Conservation (phyloP, 2,888 invertebrate species). For the Drosophila vallismaia region DNA sequence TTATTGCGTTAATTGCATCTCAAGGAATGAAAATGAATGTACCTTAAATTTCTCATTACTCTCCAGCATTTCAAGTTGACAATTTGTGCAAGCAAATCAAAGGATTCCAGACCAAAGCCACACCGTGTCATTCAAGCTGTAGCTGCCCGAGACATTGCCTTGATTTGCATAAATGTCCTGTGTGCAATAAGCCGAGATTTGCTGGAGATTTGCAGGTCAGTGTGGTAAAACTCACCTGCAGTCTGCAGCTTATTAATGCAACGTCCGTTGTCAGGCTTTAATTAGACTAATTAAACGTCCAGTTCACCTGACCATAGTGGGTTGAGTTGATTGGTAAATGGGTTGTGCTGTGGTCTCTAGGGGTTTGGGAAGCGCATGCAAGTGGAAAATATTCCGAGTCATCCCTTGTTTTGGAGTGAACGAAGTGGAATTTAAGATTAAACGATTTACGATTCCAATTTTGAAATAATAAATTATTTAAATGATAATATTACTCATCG, state of each 20-base stretch:
- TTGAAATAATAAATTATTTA: too few relatives aligned
- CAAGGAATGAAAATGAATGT: constrained; percentile 4
- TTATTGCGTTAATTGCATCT: constrained; percentile 55
- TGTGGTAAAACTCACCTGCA: constrained; percentile 19
- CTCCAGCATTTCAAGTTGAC: constrained; percentile 30
- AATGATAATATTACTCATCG: too few relatives aligned
- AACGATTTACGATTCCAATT: background rate
- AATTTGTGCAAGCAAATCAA: constrained; percentile 43
- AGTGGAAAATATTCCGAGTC: constrained; percentile 21
- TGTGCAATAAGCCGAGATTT: constrained; percentile 14
- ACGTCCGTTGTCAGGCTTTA: constrained; percentile 54
- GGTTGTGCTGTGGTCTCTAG: background rate
- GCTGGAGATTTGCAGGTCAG: constrained; percentile 22
- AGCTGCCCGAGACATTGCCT: constrained; percentile 11
- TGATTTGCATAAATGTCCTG: constrained; percentile 61
- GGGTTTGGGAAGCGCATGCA: constrained; percentile 22
- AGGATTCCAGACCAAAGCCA: constrained; percentile 23
- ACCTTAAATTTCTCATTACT: constrained; percentile 5
- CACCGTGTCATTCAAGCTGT: constrained; percentile 17
- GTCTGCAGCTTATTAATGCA: constrained; percentile 66
- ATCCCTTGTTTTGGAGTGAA: background rate
- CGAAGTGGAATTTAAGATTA: background rate
- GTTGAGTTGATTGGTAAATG: constrained; percentile 8
- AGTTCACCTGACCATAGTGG: constrained; percentile 19
- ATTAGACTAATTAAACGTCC: constrained; percentile 68